A percentile compares a stretch with the other conserved stretches of the same genome.
Evolutionary conservation across 2,113 vertebrate genomes (phyloP).

Genomic region (Microcebus lehilahytsara): DNA sequence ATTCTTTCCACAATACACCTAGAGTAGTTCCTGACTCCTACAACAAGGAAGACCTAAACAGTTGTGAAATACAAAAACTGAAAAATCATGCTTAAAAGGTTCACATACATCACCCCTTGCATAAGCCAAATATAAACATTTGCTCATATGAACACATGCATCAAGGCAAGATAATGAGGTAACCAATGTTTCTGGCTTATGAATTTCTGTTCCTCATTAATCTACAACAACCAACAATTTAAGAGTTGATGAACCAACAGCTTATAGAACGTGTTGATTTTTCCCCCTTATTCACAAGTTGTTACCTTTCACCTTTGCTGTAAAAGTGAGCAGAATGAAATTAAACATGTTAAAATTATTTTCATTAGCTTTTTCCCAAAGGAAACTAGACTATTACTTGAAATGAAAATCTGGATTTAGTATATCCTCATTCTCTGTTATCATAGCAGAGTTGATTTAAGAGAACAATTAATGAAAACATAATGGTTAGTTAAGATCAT

Average conservation of each 20-base stretch:
- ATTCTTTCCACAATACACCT: not conserved
- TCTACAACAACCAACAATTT: not conserved
- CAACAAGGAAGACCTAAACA: not conserved
- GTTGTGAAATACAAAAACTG: not conserved
- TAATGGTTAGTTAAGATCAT: not conserved
- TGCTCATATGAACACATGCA: not conserved
- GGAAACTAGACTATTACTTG: not conserved
- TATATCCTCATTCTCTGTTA: not conserved
- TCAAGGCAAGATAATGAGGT: not conserved
- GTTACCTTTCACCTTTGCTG: not conserved
- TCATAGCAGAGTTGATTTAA: not conserved
- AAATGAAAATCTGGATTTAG: conserved; percentile 19
- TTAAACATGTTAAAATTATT: not conserved
- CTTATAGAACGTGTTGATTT: not conserved
- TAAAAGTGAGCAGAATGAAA: not conserved
- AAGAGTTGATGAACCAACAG: not conserved
- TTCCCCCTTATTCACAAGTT: not conserved
- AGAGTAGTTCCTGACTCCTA: not conserved
- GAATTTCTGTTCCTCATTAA: not conserved
- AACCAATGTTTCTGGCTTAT: not conserved
- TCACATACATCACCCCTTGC: not conserved
- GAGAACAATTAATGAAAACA: not conserved
- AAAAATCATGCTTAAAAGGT: not conserved
- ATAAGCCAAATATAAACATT: not conserved
- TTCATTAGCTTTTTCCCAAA: conserved; percentile 34